These are phyloP conservation scores for Dendrocincla fuliginosa DNA, from an alignment of 2,797 vertebrate species.

Conservation along the genomic window DNA sequence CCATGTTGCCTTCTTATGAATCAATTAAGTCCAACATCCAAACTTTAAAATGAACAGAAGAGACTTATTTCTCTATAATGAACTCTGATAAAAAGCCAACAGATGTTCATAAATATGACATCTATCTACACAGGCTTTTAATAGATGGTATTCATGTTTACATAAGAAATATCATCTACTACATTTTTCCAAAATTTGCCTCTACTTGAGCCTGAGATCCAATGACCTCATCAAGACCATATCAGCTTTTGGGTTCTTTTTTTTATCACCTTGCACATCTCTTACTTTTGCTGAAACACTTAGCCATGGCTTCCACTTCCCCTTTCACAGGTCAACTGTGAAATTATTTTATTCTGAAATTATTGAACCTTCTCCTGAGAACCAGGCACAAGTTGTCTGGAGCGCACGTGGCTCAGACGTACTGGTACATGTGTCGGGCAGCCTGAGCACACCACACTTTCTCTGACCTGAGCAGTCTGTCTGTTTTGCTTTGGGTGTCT, in stretches of 20 bases:
- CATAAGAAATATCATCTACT: neutral
- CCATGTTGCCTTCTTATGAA: neutral
- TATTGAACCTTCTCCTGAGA: neutral
- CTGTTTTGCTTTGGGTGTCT: neutral
- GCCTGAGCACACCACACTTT: neutral
- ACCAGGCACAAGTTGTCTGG: neutral
- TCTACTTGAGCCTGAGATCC: neutral
- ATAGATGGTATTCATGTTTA: neutral
- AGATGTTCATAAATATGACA: neutral
- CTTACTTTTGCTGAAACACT: neutral
- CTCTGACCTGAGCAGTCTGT: neutral
- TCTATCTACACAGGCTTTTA: neutral
- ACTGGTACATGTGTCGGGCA: neutral
- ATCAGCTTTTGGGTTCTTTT: neutral
- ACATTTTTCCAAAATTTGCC: neutral
- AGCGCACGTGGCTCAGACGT: fast-evolving
- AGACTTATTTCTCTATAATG: constrained; percentile 28
- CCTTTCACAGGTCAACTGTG: neutral
- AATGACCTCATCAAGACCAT: neutral
- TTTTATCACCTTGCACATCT: neutral
- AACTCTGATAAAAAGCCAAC: neutral
- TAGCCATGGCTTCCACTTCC: neutral
- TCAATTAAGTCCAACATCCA: constrained; percentile 27
- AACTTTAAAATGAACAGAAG: constrained; percentile 35
- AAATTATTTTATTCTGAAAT: neutral